Evolutionary conservation across 1,140 invertebrate species (phyloP).

Genomic region (Battus philenor): DNA sequence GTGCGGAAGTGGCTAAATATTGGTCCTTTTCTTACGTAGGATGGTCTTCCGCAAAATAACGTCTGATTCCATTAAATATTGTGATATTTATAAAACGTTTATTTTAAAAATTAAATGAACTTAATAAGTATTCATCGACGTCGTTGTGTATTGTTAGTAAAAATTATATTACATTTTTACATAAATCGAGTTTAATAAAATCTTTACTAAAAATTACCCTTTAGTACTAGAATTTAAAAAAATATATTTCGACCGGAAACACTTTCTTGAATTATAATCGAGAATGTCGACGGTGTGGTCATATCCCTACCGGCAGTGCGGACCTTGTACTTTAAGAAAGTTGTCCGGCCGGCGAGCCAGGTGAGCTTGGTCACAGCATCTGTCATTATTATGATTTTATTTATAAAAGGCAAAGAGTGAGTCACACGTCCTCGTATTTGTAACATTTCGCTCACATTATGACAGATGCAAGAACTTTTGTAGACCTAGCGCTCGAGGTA

Average conservation of each 20-base stretch:
- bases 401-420: conserved; percentile 10
- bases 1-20: too few relatives aligned
- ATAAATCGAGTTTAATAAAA: too few relatives aligned
- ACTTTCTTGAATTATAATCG: conserved; percentile 8
- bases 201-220: too few relatives aligned
- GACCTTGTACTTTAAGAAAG: conserved; percentile 36
- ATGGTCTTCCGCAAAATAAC: too few relatives aligned
- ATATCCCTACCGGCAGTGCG: conserved; percentile 19
- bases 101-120: too few relatives aligned
- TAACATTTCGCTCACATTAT: neutral
- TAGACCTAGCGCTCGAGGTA: neutral
- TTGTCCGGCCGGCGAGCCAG: conserved; percentile 17
- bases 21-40: too few relatives aligned
- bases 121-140: too few relatives aligned
- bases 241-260: neutral
- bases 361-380: neutral
- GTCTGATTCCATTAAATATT: too few relatives aligned
- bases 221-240: too few relatives aligned
- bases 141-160: too few relatives aligned
- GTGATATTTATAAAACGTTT: too few relatives aligned
- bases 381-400: conserved; percentile 10
- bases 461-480: neutral
- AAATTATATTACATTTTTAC: too few relatives aligned
- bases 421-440: conserved; percentile 13
- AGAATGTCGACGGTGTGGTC: neutral